phyloP scores from a whole-genome alignment of 2,888 invertebrate genomes.

The Agrypnus murinus region DNA sequence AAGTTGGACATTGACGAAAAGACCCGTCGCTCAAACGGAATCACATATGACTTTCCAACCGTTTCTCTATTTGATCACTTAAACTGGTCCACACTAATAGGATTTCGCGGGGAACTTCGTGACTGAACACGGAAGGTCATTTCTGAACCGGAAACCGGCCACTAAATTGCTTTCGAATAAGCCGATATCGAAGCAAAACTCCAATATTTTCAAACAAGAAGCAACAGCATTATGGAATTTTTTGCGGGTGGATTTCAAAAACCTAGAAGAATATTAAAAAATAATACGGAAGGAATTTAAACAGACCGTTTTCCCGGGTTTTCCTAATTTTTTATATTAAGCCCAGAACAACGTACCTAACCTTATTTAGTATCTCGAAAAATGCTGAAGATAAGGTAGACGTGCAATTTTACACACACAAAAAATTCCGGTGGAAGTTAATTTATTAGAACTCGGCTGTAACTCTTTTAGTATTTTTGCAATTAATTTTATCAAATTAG shows the following conservation, averaged over 20 bases:
- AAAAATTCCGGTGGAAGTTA: conserved; percentile 24
- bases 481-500: conserved; percentile 52
- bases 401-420: conserved; percentile 20
- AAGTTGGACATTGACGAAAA: conserved; percentile 41
- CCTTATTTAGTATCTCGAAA: conserved; percentile 14
- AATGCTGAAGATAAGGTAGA: conserved; percentile 13
- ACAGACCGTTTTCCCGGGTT: neutral
- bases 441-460: conserved; percentile 34
- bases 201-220: conserved; percentile 47
- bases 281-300: conserved; percentile 20
- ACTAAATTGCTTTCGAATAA: conserved; percentile 52
- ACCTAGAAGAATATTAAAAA: conserved; percentile 31
- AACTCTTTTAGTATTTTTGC: conserved; percentile 42
- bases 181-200: conserved; percentile 44
- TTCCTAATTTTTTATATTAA: conserved; percentile 21
- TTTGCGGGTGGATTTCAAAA: conserved; percentile 16
- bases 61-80: conserved; percentile 52
- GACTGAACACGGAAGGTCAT: conserved; percentile 48
- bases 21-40: conserved; percentile 51
- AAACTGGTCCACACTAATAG: conserved; percentile 55
- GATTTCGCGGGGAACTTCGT: conserved; percentile 50
- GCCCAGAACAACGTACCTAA: neutral
- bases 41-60: conserved; percentile 52
- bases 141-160: conserved; percentile 47
- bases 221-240: conserved; percentile 37